A percentile compares a stretch with the other conserved stretches of the same genome.
Conservation (phyloP, 1,140 invertebrate species). For the Pomacea maculata region DNA sequence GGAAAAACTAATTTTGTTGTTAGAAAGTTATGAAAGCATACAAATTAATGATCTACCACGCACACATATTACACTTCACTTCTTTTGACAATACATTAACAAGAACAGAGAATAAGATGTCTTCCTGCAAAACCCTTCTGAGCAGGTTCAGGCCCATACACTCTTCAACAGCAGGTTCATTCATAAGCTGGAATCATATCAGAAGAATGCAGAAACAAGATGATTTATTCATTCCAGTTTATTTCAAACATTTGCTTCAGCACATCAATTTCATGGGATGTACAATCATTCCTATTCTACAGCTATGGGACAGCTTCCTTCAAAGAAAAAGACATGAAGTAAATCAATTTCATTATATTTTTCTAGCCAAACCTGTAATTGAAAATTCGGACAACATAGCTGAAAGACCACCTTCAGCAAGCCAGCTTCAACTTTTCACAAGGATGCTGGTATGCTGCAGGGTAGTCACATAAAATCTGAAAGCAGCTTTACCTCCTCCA, state of each 20-base stretch:
- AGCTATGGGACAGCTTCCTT: too few relatives aligned
- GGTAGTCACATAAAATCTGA: background rate
- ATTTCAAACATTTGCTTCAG: background rate
- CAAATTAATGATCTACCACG: too few relatives aligned
- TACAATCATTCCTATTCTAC: too few relatives aligned
- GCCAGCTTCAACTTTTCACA: background rate
- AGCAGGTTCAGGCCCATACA: slow-evolving; percentile 15
- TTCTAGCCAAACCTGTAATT: background rate
- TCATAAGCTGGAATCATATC: slow-evolving; percentile 22
- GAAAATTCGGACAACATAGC: background rate
- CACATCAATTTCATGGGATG: too few relatives aligned
- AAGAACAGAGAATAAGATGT: too few relatives aligned
- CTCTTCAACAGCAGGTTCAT: slow-evolving; percentile 12
- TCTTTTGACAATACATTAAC: too few relatives aligned
- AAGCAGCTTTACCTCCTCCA: slow-evolving; percentile 10
- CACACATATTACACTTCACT: too few relatives aligned
- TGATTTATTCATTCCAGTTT: slow-evolving; percentile 10
- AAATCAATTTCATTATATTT: background rate
- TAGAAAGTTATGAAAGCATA: too few relatives aligned
- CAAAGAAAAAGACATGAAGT: background rate
- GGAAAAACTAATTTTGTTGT: too few relatives aligned
- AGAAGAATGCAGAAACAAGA: slow-evolving; percentile 16
- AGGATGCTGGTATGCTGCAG: background rate
- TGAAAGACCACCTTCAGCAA: background rate
- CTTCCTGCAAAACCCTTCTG: background rate